Percentiles rank a stretch among this genome's conserved stretches.
These are phyloP conservation scores for Sinelater perroti DNA, from an alignment of 2,888 invertebrate species.

Conservation along the genomic window DNA sequence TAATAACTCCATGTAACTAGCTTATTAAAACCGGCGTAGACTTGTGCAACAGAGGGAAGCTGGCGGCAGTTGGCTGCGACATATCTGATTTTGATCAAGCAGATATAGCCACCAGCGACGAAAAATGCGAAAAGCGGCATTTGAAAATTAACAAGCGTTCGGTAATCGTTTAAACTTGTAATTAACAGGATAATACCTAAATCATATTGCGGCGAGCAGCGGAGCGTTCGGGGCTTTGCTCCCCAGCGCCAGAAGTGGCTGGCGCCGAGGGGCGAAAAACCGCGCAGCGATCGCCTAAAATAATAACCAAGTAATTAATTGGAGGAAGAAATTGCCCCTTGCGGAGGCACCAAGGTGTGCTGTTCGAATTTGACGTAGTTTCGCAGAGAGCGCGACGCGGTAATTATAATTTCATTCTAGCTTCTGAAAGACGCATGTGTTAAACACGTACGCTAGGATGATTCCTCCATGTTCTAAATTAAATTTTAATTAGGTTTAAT, in stretches of 20 bases:
- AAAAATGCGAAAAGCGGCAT: slow-evolving; percentile 23
- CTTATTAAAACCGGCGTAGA: slow-evolving; percentile 6
- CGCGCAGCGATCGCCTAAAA: background rate
- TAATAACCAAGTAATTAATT: slow-evolving; percentile 12
- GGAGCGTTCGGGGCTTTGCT: background rate
- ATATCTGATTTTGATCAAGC: slow-evolving; percentile 30
- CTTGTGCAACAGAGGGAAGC: slow-evolving; percentile 2
- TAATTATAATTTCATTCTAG: slow-evolving; percentile 35
- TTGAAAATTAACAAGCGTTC: slow-evolving; percentile 13
- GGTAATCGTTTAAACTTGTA: slow-evolving; percentile 7
- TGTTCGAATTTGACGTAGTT: slow-evolving; percentile 28
- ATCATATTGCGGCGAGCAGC: background rate
- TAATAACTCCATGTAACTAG: slow-evolving; percentile 5
- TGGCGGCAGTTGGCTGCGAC: slow-evolving; percentile 10
- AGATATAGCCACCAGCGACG: slow-evolving; percentile 16
- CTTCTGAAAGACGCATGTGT: slow-evolving; percentile 38
- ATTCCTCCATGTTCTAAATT: slow-evolving; percentile 48
- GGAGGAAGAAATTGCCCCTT: slow-evolving; percentile 16
- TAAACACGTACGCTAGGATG: slow-evolving; percentile 42
- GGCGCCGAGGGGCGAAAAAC: background rate
- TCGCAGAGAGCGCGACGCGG: slow-evolving; percentile 24
- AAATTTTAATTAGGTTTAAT: slow-evolving; percentile 50
- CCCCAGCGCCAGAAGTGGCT: background rate
- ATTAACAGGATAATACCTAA: slow-evolving; percentile 6
- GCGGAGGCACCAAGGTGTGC: slow-evolving; percentile 20